These are phyloP conservation scores for Pipra filicauda DNA, from an alignment of 2,113 vertebrate species.

Conservation along the genomic window DNA sequence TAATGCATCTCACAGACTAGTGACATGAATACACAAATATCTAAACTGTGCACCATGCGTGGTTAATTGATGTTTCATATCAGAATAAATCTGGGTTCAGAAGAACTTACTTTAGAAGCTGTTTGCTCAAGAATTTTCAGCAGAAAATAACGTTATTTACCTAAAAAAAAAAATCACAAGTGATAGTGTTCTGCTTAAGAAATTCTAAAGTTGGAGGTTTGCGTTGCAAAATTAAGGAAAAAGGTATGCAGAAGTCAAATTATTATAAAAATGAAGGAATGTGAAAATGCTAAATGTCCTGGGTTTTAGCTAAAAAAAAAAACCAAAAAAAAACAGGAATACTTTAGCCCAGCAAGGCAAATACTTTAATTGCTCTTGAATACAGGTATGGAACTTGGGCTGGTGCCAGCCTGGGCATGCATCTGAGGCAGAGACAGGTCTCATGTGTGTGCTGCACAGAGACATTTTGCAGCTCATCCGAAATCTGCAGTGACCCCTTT, in stretches of 20 bases:
- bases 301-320: neutral
- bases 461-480: neutral
- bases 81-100: neutral
- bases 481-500: neutral
- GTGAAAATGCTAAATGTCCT: neutral
- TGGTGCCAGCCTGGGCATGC: neutral
- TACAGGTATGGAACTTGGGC: neutral
- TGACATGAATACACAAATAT: conserved; percentile 19
- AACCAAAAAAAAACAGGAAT: neutral
- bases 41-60: neutral
- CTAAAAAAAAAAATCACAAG: neutral
- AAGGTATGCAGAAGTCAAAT: neutral
- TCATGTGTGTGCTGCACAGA: neutral
- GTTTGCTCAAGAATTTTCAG: neutral
- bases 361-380: neutral
- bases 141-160: neutral
- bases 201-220: neutral
- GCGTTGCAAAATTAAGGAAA: neutral
- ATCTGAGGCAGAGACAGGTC: neutral
- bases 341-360: neutral
- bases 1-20: conserved; percentile 25
- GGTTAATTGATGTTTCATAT: neutral
- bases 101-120: neutral
- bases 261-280: neutral
- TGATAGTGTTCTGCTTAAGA: neutral